Evolutionary conservation across 2,888 invertebrate genomes (phyloP).

Genomic region (Drosophila setosimentum): DNA sequence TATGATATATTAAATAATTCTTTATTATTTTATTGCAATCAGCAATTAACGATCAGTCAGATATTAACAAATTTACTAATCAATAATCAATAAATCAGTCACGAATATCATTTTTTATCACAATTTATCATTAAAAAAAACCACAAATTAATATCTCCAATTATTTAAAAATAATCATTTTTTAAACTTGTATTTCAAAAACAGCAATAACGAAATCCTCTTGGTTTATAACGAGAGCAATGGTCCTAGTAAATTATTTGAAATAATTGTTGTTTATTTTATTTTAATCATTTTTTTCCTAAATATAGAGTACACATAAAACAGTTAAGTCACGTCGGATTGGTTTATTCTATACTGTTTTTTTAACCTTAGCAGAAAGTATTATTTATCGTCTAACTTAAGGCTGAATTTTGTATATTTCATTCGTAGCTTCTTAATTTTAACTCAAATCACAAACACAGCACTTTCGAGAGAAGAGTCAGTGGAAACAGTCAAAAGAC

Average conservation of each 20-base stretch:
- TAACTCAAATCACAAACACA: conserved; percentile 23
- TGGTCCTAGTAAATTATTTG: background rate
- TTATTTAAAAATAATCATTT: background rate
- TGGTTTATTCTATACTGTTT: background rate
- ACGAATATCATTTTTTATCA: background rate
- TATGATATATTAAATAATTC: background rate
- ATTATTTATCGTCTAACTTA: background rate
- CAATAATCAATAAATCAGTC: background rate
- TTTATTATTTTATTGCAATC: background rate
- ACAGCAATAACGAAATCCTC: background rate
- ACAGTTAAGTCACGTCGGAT: background rate
- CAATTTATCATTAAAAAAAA: background rate
- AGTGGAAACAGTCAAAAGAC: conserved; percentile 22
- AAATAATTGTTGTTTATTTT: background rate
- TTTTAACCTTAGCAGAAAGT: background rate
- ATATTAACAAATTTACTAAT: background rate
- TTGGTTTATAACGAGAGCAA: background rate
- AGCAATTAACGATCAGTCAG: background rate
- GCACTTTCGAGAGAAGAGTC: conserved; percentile 34
- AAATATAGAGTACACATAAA: background rate
- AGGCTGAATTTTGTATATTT: background rate
- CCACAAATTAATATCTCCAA: too few species aligned
- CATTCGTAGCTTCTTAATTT: background rate
- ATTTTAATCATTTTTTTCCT: rapidly evolving
- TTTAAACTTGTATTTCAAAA: background rate